Evolutionary conservation across 2,113 vertebrate genomes (phyloP).

Genomic region (Candoia aspera): DNA sequence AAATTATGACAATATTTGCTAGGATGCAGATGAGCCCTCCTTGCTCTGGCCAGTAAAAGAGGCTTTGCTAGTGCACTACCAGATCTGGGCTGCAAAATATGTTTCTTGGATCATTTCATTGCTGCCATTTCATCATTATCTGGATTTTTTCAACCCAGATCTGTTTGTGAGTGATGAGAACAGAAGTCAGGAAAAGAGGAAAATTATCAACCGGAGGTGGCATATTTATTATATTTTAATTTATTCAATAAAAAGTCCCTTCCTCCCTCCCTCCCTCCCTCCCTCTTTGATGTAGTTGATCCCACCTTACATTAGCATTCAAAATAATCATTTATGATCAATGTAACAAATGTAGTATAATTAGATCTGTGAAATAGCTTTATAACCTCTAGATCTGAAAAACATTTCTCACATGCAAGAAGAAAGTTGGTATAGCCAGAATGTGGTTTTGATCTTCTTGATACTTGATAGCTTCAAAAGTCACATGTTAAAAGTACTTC

Average conservation of each 20-base stretch:
- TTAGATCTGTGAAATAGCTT: not conserved
- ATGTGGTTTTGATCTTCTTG: not conserved
- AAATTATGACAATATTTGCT: not conserved
- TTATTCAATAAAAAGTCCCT: too few species aligned
- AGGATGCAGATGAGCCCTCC: too few species aligned
- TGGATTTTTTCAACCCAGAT: not conserved
- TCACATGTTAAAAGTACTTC: not conserved
- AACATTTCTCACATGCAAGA: not conserved
- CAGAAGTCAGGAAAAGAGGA: too few species aligned
- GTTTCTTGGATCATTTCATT: too few species aligned
- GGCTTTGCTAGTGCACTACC: not conserved
- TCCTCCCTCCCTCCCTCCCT: too few species aligned
- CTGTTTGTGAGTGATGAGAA: not conserved
- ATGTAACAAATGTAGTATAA: not conserved
- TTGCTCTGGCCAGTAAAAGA: not conserved
- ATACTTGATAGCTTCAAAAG: not conserved
- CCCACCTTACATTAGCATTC: too few species aligned
- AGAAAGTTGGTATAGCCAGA: not conserved
- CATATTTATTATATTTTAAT: too few species aligned
- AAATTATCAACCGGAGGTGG: too few species aligned
- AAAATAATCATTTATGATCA: not conserved
- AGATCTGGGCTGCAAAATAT: not conserved
- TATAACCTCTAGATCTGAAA: not conserved
- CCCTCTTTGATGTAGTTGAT: too few species aligned
- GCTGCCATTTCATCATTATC: too few species aligned